phyloP scores from a whole-genome alignment of 2,888 invertebrate genomes.

The Trichogramma evanescens region DNA sequence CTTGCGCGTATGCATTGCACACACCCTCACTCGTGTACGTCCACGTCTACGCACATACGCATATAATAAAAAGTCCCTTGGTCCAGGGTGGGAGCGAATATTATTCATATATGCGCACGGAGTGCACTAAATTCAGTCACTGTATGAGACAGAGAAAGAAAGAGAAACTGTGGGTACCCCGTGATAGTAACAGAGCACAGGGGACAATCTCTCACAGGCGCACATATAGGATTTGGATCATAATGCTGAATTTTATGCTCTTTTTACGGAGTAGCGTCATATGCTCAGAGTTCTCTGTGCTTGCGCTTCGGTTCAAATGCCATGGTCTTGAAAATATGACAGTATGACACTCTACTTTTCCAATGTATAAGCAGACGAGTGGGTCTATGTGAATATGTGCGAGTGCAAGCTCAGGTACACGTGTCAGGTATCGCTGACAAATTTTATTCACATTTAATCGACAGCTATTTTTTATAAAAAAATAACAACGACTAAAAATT shows the following conservation, averaged over 20 bases:
- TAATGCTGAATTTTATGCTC: slow-evolving; percentile 37
- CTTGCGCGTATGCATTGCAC: slow-evolving; percentile 1
- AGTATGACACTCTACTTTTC: neutral
- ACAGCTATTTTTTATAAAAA: neutral
- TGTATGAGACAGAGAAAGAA: slow-evolving; percentile 28
- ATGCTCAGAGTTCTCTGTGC: slow-evolving; percentile 24
- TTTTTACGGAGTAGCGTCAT: slow-evolving; percentile 37
- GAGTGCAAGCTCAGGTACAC: too few relatives aligned
- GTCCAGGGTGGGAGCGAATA: slow-evolving; percentile 18
- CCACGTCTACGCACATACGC: neutral
- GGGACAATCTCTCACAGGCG: neutral
- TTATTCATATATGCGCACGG: slow-evolving; percentile 39
- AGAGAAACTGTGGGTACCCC: slow-evolving; percentile 26
- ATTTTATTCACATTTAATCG: neutral
- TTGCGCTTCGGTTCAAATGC: slow-evolving; percentile 16
- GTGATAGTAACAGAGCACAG: too few relatives aligned
- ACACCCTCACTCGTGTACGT: neutral
- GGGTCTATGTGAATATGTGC: too few relatives aligned
- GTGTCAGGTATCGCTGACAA: too few relatives aligned
- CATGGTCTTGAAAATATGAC: slow-evolving; percentile 28
- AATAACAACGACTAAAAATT: neutral
- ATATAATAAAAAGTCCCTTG: neutral
- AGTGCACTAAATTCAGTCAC: slow-evolving; percentile 42
- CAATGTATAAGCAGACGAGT: too few relatives aligned
- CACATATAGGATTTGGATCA: slow-evolving; percentile 18